Base-by-base conservation (phyloP, 2,113 vertebrate species). In the Apteryx mantelli region DNA sequence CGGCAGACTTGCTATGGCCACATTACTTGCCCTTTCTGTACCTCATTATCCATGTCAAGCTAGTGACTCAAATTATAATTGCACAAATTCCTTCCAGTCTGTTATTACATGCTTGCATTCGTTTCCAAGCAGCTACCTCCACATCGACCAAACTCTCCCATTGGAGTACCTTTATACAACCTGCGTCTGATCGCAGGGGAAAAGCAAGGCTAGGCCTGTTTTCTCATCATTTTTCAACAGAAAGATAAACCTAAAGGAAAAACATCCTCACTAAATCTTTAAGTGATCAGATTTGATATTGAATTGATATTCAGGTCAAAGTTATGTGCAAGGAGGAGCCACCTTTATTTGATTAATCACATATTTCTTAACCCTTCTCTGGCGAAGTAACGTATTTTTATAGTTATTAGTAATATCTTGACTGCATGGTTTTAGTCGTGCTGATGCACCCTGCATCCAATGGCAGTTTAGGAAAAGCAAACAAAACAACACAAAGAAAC, bases 1-100 rank as follows among this genome's bases (percentile, higher is more conserved):
- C 44, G 81, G 88, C 86, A 93, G 81, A 96, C 90, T 92, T 92
- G 77, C 83, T 69, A 0, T 46, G 70, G 86, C 81, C 83, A 44
- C 56, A 13, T 79, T 82, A 52, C 61, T 91, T 94, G 91, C 61
- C 92, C 92, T 94, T 93, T 95, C 83, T 94, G n/a, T 92, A 71
- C 74, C 89, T 96, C 92, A 85, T 94, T 94, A 95, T 82, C 91
- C 94, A 74, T 92, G 88, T 89, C 88, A 93, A 87, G 84, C 3
- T 13, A 13, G 83, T 92, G 95, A 96, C 83, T 95, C 95, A 82
- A 93, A 79, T 85, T 92, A n/a, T 95, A 95, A 89, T 91, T 88
- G 89, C 78, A 85, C 70, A 80, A 40, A 91, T 91, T 89, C 87
- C 91, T 92, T 76, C 32, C 69, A 79, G 77, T 87, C 86, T 92